Conservation (phyloP, 2,888 invertebrate species). For the Abrostola triplasia region DNA sequence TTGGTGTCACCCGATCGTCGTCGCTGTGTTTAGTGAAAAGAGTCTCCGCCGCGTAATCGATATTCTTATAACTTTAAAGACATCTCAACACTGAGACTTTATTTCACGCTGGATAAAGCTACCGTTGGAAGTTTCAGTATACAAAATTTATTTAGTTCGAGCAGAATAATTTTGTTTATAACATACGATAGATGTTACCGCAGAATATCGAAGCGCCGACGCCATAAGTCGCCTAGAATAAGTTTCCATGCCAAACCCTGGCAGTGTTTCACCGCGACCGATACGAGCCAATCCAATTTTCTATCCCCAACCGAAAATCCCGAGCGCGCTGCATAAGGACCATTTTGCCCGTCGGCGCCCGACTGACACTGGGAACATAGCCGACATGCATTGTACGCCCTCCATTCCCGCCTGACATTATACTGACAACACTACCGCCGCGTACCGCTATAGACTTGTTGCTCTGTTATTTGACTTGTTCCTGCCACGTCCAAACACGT, state of each 20-base stretch:
- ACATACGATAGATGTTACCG: constrained; percentile 23
- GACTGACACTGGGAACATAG: constrained; percentile 65
- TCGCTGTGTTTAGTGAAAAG: constrained; percentile 31
- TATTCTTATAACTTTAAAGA: constrained; percentile 19
- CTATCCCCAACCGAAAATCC: constrained; percentile 72
- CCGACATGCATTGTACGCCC: constrained; percentile 71
- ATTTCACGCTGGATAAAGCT: constrained; percentile 3
- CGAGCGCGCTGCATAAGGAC: constrained; percentile 62
- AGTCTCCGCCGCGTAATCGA: constrained; percentile 16
- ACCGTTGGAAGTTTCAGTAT: constrained; percentile 10
- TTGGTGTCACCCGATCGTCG: constrained; percentile 35
- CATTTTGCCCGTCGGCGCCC: constrained; percentile 66
- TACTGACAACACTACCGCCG: constrained; percentile 63
- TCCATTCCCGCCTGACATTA: constrained; percentile 66
- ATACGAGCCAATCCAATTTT: constrained; percentile 80
- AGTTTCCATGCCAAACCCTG: constrained; percentile 69
- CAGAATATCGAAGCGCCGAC: constrained; percentile 26
- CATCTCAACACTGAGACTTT: constrained; percentile 6
- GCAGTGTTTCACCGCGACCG: constrained; percentile 68
- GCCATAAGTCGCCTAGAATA: constrained; percentile 62
- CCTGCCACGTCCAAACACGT: constrained; percentile 32
- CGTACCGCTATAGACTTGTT: constrained; percentile 67
- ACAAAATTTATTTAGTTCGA: constrained; percentile 13
- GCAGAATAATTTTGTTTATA: constrained; percentile 31
- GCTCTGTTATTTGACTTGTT: constrained; percentile 62